phyloP scores from a whole-genome alignment of 2,888 invertebrate species.

The Didymodactylos carnosus region DNA sequence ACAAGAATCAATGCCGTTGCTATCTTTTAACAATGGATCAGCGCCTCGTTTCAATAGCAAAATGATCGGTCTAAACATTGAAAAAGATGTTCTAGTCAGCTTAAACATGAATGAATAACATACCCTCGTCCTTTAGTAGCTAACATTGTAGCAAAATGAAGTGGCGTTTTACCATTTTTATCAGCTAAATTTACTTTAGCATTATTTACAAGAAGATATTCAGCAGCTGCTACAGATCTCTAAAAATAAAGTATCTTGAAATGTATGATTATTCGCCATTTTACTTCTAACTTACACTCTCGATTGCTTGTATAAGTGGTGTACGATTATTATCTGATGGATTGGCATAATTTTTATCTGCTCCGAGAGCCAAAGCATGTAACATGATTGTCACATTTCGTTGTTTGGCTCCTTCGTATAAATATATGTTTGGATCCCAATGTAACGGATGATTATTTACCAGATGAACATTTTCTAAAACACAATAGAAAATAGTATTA shows the following conservation, averaged over 20 bases:
- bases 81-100: background rate
- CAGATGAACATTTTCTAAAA: too few relatives aligned
- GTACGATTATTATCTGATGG: constrained; percentile 38
- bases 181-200: constrained; percentile 69
- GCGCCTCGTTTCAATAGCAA: constrained; percentile 69
- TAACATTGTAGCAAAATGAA: constrained; percentile 71
- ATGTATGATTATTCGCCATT: background rate
- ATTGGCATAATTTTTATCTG: constrained; percentile 43
- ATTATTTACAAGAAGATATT: constrained; percentile 75
- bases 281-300: constrained; percentile 46
- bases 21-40: constrained; percentile 59
- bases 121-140: background rate
- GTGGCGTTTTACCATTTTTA: constrained; percentile 58
- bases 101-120: background rate
- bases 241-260: constrained; percentile 31
- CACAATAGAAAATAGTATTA: too few relatives aligned
- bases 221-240: constrained; percentile 85
- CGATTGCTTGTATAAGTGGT: constrained; percentile 61
- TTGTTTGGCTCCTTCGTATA: constrained; percentile 59
- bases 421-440: constrained; percentile 51
- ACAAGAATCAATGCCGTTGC: constrained; percentile 52
- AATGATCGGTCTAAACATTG: constrained; percentile 55
- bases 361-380: constrained; percentile 62
- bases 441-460: constrained; percentile 52
- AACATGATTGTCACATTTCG: constrained; percentile 77